Evolutionary conservation across 2,888 invertebrate genomes (phyloP), one percentile per base, ranked within the genome.

Genomic region (Abrostola triplasia): DNA sequence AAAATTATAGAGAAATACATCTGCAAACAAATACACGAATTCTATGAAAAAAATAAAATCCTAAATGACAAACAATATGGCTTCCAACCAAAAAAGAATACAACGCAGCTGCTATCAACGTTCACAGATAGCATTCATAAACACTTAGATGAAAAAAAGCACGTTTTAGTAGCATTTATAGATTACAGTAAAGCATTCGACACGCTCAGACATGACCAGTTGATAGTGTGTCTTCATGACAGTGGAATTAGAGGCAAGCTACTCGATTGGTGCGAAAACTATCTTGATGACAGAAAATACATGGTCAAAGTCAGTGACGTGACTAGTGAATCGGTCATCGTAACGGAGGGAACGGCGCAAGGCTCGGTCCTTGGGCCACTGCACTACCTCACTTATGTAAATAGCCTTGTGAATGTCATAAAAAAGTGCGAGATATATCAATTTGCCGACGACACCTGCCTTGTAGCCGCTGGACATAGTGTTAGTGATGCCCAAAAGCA

Each of bases 281-380:
- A 76, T 53, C 48, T 75, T 0, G 50, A 12, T 12, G 52, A 65
- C 35, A 53, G 74, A 24, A 47, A 48, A 0, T 75, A 63, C 35
- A 6, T 7, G 0, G 73, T 74, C 0, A 73, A 57, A 58, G 36
- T 76, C 5, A 36, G 48, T 6, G 40, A 64, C n/a, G 57, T 42
- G 0, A 5, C 36, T 13, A 79, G 73, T 60, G 36, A 63, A 0
- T 10, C 38, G 6, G 35, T 67, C 8, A 10, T 7, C 0, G 64
- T 64, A 0, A 54, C 57, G 9, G 53, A 70, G 11, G 76, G 74
- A 13, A 78, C 73, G 35, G 74, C 78, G 4, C 76, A 78, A 44
- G 78, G 75, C 0, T 76, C 73, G 7, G 70, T 79, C 0, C 6
- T 73, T 5, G 74, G 75, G 6, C 75, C 73, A 0, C n/a, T 73